Conservation (phyloP, 2,113 vertebrate species). For the Equus quagga region DNA sequence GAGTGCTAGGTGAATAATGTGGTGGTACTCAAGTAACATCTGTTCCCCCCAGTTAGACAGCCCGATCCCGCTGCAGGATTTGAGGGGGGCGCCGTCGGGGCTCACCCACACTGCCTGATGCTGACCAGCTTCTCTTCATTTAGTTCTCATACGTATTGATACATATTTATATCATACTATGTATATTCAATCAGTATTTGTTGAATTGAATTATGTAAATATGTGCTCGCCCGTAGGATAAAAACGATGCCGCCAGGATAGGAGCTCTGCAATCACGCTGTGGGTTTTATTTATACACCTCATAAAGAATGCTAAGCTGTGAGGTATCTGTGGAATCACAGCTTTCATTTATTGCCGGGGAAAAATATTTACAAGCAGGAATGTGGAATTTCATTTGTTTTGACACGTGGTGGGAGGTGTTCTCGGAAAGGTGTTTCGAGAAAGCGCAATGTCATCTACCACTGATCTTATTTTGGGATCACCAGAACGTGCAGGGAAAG, state of each 20-base stretch:
- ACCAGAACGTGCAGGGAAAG: neutral
- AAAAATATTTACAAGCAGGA: constrained; percentile 44
- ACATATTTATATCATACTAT: constrained; percentile 58
- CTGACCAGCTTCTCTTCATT: constrained; percentile 20
- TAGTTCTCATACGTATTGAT: neutral
- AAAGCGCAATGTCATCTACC: neutral
- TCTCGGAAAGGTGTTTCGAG: constrained; percentile 48
- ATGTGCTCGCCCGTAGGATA: neutral
- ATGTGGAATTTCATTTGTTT: constrained; percentile 58
- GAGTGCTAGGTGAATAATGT: constrained; percentile 28
- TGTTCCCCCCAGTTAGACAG: constrained; percentile 57
- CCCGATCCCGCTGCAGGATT: neutral
- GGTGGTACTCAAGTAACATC: constrained; percentile 9
- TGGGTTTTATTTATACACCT: neutral
- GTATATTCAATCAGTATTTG: constrained; percentile 58
- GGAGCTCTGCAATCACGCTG: neutral
- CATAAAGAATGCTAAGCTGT: constrained; percentile 30
- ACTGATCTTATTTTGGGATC: neutral
- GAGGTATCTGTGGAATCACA: neutral
- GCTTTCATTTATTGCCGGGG: constrained; percentile 53
- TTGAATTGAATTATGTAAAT: constrained; percentile 68
- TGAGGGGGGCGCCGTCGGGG: rapidly evolving
- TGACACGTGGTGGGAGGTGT: neutral
- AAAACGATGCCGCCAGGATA: neutral
- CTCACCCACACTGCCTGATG: neutral